phyloP scores from a whole-genome alignment of 1,140 invertebrate genomes.

The Nylanderia fulva region DNA sequence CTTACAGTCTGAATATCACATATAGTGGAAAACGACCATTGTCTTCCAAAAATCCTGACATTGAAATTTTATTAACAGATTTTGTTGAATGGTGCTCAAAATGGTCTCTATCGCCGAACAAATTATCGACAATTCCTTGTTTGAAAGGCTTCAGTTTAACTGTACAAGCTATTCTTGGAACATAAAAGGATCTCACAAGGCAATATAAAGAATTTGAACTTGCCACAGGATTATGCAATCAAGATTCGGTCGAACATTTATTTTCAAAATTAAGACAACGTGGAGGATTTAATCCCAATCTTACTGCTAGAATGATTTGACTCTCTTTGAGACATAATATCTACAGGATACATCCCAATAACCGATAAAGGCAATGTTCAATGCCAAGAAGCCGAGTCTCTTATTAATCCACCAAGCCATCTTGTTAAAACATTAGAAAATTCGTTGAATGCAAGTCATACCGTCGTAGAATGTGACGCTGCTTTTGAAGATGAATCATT shows the following conservation, averaged over 20 bases:
- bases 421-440: background rate
- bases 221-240: slow-evolving; percentile 6
- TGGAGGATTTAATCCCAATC: slow-evolving; percentile 15
- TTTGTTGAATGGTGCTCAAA: background rate
- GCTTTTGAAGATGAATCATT: background rate
- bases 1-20: background rate
- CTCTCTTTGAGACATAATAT: slow-evolving; percentile 5
- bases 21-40: slow-evolving; percentile 10
- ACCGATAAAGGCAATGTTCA: slow-evolving; percentile 10
- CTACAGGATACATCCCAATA: background rate
- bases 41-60: slow-evolving; percentile 3
- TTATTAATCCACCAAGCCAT: slow-evolving; percentile 2
- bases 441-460: background rate
- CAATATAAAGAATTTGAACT: background rate
- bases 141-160: background rate
- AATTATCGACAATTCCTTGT: background rate
- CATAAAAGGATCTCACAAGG: background rate
- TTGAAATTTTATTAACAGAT: background rate
- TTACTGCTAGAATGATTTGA: background rate
- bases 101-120: background rate
- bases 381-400: background rate
- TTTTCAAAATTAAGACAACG: background rate
- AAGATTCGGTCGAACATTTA: slow-evolving; percentile 1
- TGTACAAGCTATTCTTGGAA: background rate
- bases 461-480: background rate